phyloP scores from a whole-genome alignment of 2,888 invertebrate species.

The Cremastobaeus sp. region DNA sequence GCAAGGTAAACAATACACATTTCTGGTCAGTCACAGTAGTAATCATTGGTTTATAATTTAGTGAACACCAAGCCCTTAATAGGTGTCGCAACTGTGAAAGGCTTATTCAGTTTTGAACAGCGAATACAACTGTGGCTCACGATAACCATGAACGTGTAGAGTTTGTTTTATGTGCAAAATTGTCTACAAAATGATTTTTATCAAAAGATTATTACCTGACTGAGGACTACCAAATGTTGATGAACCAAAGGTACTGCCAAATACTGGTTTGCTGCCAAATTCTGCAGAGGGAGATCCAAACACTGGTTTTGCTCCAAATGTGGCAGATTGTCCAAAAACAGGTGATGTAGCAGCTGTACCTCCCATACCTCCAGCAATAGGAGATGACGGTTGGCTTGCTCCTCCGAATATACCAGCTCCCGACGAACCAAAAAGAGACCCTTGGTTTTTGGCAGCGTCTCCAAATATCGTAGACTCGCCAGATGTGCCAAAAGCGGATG shows the following conservation, averaged over 20 bases:
- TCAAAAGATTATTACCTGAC: slow-evolving; percentile 61
- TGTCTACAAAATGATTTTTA: neutral
- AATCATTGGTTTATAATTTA: too few relatives aligned
- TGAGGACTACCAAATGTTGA: slow-evolving; percentile 66
- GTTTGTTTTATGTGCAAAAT: neutral
- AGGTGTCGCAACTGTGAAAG: too few relatives aligned
- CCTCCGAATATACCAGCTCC: slow-evolving; percentile 62
- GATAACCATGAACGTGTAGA: neutral
- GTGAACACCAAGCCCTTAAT: too few relatives aligned
- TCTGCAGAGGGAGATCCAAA: slow-evolving; percentile 68
- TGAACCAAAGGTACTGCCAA: slow-evolving; percentile 67
- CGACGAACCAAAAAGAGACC: slow-evolving; percentile 36
- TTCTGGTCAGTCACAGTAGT: too few relatives aligned
- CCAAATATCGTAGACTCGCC: slow-evolving; percentile 62
- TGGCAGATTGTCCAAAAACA: slow-evolving; percentile 69
- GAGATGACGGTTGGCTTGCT: slow-evolving; percentile 45
- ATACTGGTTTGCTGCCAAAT: slow-evolving; percentile 69
- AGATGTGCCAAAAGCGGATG: neutral
- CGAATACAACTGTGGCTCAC: too few relatives aligned
- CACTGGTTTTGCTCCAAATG: slow-evolving; percentile 71
- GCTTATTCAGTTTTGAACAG: too few relatives aligned
- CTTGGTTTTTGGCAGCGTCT: too few relatives aligned
- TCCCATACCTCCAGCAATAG: slow-evolving; percentile 44
- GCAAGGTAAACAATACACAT: too few relatives aligned
- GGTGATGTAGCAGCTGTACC: slow-evolving; percentile 48